Evolutionary conservation across 2,888 invertebrate species (phyloP).

Genomic region (Hymenopus coronatus): DNA sequence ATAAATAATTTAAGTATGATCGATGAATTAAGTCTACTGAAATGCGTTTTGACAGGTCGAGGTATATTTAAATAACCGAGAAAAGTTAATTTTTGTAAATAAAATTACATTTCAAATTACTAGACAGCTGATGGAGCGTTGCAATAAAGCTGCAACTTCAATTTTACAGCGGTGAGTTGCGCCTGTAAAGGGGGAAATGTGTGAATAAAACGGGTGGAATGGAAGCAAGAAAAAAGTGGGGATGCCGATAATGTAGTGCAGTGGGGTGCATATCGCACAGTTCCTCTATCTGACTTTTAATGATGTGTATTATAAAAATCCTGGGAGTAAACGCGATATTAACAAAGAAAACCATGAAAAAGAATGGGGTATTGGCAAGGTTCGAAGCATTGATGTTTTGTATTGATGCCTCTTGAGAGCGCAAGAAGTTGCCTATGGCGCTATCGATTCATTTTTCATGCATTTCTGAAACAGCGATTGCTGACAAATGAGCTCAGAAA

Average conservation of each 20-base stretch:
- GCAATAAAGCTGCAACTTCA: neutral
- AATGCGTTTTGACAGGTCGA: too few species aligned
- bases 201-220: neutral
- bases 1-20: too few species aligned
- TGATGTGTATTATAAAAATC: neutral
- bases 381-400: neutral
- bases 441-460: neutral
- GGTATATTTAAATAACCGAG: too few species aligned
- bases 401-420: neutral
- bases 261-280: neutral
- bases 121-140: too few species aligned
- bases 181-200: neutral
- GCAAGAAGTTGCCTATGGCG: neutral
- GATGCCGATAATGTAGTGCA: neutral
- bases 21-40: too few species aligned
- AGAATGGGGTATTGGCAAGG: neutral
- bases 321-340: neutral
- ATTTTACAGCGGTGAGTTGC: neutral
- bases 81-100: too few species aligned
- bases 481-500: too few species aligned
- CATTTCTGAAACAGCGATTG: neutral
- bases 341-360: neutral
- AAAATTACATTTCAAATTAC: too few species aligned
- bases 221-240: neutral
- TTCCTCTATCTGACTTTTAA: neutral